Percentiles rank a stretch among this genome's conserved stretches.
Evolutionary conservation across 2,797 vertebrate genomes (phyloP).

Genomic region (Esox lucius): DNA sequence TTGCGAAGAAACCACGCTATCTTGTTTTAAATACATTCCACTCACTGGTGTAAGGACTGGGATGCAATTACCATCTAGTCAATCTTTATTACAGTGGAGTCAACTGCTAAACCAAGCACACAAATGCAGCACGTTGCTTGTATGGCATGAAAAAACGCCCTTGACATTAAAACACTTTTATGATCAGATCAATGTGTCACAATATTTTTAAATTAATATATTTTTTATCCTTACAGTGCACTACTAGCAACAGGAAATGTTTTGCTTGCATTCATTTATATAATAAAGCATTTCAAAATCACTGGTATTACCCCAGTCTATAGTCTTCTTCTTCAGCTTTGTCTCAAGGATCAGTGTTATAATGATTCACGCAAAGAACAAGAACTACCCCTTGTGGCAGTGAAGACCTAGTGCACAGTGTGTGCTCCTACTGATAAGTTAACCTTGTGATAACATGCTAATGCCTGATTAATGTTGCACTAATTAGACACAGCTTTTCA

Average conservation of each 20-base stretch:
- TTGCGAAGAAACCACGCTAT: not conserved
- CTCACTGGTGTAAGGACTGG: slow-evolving; percentile 50
- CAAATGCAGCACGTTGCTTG: slow-evolving; percentile 68
- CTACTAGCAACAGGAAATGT: slow-evolving; percentile 52
- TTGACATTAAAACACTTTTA: slow-evolving; percentile 47
- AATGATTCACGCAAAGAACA: slow-evolving; percentile 62
- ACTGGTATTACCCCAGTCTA: slow-evolving; percentile 48
- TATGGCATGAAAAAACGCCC: not conserved
- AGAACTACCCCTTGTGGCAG: slow-evolving; percentile 78
- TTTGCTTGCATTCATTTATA: slow-evolving; percentile 52
- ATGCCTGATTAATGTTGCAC: slow-evolving; percentile 80
- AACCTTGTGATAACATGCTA: slow-evolving; percentile 82
- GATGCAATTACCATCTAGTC: slow-evolving; percentile 58
- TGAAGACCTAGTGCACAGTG: slow-evolving; percentile 54
- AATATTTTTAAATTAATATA: not conserved
- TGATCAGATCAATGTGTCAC: slow-evolving; percentile 28
- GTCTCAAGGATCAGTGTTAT: slow-evolving; percentile 27
- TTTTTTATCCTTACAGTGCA: slow-evolving; percentile 26
- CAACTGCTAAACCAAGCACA: slow-evolving; percentile 58
- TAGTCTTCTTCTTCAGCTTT: slow-evolving; percentile 41
- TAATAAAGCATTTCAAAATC: slow-evolving; percentile 45
- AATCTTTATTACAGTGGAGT: slow-evolving; percentile 65
- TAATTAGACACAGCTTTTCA: slow-evolving; percentile 83
- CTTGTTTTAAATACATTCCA: slow-evolving; percentile 2
- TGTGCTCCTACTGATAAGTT: slow-evolving; percentile 75